Conservation (phyloP, 2,888 invertebrate species). For the Plagodis pulveraria region DNA sequence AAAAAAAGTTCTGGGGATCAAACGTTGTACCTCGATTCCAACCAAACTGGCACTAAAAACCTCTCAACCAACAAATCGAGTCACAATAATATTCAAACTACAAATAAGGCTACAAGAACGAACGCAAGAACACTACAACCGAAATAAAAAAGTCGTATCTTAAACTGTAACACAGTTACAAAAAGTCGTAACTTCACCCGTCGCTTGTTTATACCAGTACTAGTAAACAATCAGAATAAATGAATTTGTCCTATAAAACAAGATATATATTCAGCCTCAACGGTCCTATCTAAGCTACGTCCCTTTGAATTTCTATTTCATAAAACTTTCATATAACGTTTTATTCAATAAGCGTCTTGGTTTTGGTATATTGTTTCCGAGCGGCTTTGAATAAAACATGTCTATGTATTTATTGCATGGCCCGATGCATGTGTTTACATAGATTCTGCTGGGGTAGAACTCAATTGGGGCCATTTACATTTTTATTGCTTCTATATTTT, state of each 20-base stretch:
- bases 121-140: conserved; percentile 10
- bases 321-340: conserved; percentile 50
- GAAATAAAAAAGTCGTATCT: conserved; percentile 11
- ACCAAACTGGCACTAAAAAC: no score
- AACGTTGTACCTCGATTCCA: no score
- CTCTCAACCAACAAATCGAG: neutral
- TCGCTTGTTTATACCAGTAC: conserved; percentile 1
- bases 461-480: conserved; percentile 66
- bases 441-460: conserved; percentile 53
- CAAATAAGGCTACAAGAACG: conserved; percentile 1
- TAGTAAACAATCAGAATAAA: conserved; percentile 18
- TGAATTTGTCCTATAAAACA: conserved; percentile 1
- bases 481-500: conserved; percentile 57
- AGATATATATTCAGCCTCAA: neutral
- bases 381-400: conserved; percentile 75
- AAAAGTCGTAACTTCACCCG: conserved; percentile 9
- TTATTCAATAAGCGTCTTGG: conserved; percentile 59
- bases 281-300: conserved; percentile 6
- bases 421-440: conserved; percentile 76
- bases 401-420: conserved; percentile 67
- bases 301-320: conserved; percentile 28
- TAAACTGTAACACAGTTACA: conserved; percentile 3
- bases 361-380: conserved; percentile 71
- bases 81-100: neutral
- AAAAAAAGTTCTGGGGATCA: no score